Base-by-base conservation (phyloP, 2,888 invertebrate species). In the Hybos culiciformis region DNA sequence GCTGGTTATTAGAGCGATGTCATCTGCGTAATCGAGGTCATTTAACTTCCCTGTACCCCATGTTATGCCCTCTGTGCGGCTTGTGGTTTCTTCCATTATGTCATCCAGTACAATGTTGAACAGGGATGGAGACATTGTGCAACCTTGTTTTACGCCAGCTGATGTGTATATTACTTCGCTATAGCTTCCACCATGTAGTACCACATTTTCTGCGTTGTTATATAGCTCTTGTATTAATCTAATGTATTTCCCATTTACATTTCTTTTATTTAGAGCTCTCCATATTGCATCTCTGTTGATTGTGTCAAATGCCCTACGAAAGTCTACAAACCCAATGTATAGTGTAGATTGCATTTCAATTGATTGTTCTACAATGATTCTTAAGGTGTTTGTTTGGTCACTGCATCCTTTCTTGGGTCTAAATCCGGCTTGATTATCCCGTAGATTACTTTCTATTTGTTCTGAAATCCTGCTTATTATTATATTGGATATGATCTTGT, bases 251-350 rank as follows among this genome's bases (percentile, higher is more conserved):
- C 15, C 6, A 4, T 7, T n/a, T 32, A 32, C 32, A 14, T 15
- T 7, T 32, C 15, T 32, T 7, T 4, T 15, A 3, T 7, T 15
- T 4, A 34, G 19, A 12, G 34, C 8, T 43, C 40, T 18, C 46
- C 47, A 50, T 19, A 48, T 31, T 41, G 33, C 31, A 19, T 32
- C 37, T 37, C 39, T 40, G 31, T 34, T 34, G 24, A 45, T 37
- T 38, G 18, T 46, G 36, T 51, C 48, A 39, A 50, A 51, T 2
- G 49, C 49, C 21, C 49, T 48, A 37, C 48, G 31, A 8, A 50
- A 20, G 32, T 51, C 48, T n/a, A 50, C n/a, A 18, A 50, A 48
- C 24, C 34, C 46, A 7, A 50, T 14, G n/a, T 21, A 46, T 7
- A 36, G 11, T 20, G 46, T 37, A 34, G 37, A 37, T 3, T 43